Evolutionary conservation across 2,797 vertebrate species (phyloP).

Genomic region (Psittacula echo): DNA sequence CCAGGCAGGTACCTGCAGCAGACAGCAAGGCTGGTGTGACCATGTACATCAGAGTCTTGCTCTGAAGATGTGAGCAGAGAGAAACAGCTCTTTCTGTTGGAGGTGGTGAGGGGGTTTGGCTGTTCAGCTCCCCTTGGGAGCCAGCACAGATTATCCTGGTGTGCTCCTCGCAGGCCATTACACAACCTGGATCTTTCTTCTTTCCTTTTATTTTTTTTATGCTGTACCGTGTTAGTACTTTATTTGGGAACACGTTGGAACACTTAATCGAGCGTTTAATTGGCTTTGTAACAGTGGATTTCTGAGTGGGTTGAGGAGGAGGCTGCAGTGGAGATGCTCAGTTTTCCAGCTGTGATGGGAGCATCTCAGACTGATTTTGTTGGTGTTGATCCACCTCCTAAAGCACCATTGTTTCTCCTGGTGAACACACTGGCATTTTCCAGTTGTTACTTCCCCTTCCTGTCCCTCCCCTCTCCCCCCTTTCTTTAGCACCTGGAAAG

Average conservation of each 20-base stretch:
- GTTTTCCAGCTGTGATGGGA: background rate
- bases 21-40: background rate
- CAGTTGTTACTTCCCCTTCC: background rate
- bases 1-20: background rate
- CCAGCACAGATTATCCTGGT: constrained; percentile 1
- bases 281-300: constrained; percentile 46
- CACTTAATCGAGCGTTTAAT: constrained; percentile 56
- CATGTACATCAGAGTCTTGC: background rate
- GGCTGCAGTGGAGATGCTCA: background rate
- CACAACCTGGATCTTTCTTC: background rate
- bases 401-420: rapidly evolving
- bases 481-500: background rate
- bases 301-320: constrained; percentile 11
- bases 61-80: background rate
- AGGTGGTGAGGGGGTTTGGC: background rate
- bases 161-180: background rate
- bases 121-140: background rate
- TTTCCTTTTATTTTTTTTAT: background rate
- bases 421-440: background rate
- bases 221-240: background rate
- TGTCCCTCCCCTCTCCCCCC: background rate
- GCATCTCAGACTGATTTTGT: background rate
- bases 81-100: background rate
- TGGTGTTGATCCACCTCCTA: background rate
- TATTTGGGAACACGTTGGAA: constrained; percentile 47